phyloP scores from a whole-genome alignment of 2,888 invertebrate species.

The Epistrophella euchroma region DNA sequence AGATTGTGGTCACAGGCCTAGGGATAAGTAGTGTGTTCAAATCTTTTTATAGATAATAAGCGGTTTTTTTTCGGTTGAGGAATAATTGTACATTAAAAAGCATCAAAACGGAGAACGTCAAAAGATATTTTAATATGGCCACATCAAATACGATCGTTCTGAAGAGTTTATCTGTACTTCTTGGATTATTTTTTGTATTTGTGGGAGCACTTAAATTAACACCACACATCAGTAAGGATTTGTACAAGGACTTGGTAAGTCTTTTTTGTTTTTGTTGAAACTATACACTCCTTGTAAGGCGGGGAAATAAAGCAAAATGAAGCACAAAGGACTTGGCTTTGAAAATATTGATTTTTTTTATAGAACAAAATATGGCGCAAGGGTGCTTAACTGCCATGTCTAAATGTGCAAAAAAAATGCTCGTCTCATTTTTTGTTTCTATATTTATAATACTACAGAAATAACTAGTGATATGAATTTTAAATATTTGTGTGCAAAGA shows the following conservation, averaged over 20 bases:
- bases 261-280: conserved; percentile 8
- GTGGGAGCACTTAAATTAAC: conserved; percentile 97
- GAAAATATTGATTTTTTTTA: conserved; percentile 39
- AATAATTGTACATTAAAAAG: conserved; percentile 54
- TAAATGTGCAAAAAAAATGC: conserved; percentile 14
- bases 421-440: conserved; percentile 16
- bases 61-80: conserved; percentile 54
- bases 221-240: conserved; percentile 95
- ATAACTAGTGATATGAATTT: conserved; percentile 13
- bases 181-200: conserved; percentile 97
- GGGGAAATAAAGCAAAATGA: not conserved
- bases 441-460: conserved; percentile 21
- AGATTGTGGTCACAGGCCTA: conserved; percentile 63
- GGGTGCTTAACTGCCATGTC: conserved; percentile 18
- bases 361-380: conserved; percentile 27
- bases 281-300: not conserved
- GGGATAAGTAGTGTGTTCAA: conserved; percentile 71
- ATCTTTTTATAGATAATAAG: conserved; percentile 72
- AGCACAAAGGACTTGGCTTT: conserved; percentile 23
- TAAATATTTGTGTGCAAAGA: conserved; percentile 8
- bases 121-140: conserved; percentile 79
- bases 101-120: conserved; percentile 67
- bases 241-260: conserved; percentile 98
- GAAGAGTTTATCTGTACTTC: conserved; percentile 94
- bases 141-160: conserved; percentile 90